Evolutionary conservation across 2,113 vertebrate genomes (phyloP).

Genomic region (Salvelinus namaycush): DNA sequence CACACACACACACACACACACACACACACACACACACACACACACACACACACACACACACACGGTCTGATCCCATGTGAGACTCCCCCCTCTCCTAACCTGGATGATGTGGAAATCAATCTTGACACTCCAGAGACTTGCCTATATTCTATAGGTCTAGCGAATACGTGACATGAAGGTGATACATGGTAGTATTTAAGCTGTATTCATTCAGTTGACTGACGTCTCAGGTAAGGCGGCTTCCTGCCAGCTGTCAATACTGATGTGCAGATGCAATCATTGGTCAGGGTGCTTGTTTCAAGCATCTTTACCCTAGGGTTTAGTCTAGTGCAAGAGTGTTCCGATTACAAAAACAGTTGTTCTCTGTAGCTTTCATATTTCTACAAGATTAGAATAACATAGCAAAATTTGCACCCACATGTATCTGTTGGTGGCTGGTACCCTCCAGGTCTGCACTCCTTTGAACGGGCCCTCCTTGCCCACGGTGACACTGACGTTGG

Average conservation of each 20-base stretch:
- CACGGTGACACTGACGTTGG: constrained; percentile 78
- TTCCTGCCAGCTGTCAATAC: no score
- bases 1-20: neutral
- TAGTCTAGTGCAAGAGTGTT: no score
- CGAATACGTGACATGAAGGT: neutral
- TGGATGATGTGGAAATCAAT: neutral
- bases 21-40: neutral
- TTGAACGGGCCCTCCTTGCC: constrained; percentile 74
- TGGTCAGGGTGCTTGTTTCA: no score
- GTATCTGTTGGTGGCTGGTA: constrained; percentile 81
- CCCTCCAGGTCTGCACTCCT: constrained; percentile 84
- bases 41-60: neutral
- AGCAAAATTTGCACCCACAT: constrained; percentile 65
- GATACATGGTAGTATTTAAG: no score
- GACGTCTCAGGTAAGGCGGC: no score
- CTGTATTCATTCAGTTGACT: no score
- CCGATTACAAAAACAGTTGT: no score
- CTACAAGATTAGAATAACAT: neutral
- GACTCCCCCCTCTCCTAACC: neutral
- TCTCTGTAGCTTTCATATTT: neutral
- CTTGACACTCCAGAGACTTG: neutral
- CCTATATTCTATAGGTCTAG: neutral
- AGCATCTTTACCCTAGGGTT: no score
- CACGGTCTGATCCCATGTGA: neutral
- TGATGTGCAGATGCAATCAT: no score